Percentiles rank a stretch among this genome's conserved stretches.
Evolutionary conservation across 1,140 invertebrate genomes (phyloP).

Genomic region (Zaprionus ornatus): DNA sequence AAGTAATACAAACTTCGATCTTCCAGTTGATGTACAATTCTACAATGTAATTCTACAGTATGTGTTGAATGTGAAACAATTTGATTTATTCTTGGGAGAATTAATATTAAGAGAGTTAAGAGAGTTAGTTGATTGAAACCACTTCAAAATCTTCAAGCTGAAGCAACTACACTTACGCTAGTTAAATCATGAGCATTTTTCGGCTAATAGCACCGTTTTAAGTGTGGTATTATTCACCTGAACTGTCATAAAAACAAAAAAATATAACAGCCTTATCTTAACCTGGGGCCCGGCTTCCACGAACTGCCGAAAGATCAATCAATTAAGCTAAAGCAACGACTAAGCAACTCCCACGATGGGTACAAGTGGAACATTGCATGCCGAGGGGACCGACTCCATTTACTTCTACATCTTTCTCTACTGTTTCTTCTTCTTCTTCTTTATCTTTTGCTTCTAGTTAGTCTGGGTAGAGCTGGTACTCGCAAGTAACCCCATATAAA

Average conservation of each 20-base stretch:
- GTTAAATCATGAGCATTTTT: not conserved
- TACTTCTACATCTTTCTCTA: not conserved
- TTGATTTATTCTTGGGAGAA: too few species aligned
- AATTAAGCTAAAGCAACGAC: constrained; percentile 24
- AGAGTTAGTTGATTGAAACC: too few species aligned
- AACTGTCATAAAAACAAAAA: not conserved
- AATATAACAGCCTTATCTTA: not conserved
- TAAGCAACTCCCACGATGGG: constrained; percentile 28
- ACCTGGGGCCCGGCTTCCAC: not conserved
- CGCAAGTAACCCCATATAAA: constrained; percentile 64
- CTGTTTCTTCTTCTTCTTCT: not conserved
- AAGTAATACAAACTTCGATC: too few species aligned
- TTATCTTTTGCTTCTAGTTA: not conserved
- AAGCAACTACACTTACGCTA: not conserved
- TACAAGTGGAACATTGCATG: constrained; percentile 1
- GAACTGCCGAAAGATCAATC: constrained; percentile 16
- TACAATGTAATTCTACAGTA: too few species aligned
- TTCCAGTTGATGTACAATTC: too few species aligned
- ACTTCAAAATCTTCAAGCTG: not conserved
- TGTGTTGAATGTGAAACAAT: too few species aligned
- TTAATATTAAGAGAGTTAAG: too few species aligned
- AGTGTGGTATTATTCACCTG: constrained; percentile 2
- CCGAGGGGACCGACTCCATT: not conserved
- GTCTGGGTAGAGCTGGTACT: constrained; percentile 35
- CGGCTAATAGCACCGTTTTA: not conserved